These are phyloP conservation scores for Poicephalus meyeri DNA, from an alignment of 2,113 vertebrate genomes.

Conservation along the genomic window DNA sequence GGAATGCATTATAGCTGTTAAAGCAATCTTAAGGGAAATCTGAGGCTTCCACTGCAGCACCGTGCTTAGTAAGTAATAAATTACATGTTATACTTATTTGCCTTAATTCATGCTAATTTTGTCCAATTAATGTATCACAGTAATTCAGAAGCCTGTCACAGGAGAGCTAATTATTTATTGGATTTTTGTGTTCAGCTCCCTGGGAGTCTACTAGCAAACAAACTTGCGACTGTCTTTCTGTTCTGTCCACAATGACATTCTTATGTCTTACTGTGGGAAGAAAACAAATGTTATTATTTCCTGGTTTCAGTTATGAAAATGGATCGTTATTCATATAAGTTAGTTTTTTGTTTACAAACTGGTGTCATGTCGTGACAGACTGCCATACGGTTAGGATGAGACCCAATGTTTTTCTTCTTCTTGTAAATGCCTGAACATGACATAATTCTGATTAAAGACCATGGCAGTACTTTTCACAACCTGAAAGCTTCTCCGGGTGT, in stretches of 20 bases:
- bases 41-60: constrained; percentile 94
- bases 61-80: constrained; percentile 99
- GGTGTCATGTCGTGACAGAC: constrained; percentile 45
- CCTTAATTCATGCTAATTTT: constrained; percentile 99
- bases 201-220: constrained; percentile 88
- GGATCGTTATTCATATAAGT: constrained; percentile 63
- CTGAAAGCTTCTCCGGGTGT: neutral
- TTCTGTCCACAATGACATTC: constrained; percentile 73
- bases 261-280: constrained; percentile 71
- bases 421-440: neutral
- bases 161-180: constrained; percentile 99
- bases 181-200: constrained; percentile 85
- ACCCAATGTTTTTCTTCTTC: constrained; percentile 51
- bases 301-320: constrained; percentile 66
- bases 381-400: constrained; percentile 59
- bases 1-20: constrained; percentile 99
- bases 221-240: constrained; percentile 82
- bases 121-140: constrained; percentile 99
- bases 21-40: constrained; percentile 99
- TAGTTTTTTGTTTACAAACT: constrained; percentile 73
- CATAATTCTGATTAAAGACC: constrained; percentile 27
- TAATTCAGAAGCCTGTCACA: constrained; percentile 96
- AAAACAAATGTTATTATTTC: constrained; percentile 57
- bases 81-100: constrained; percentile 99
- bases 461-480: neutral